Evolutionary conservation across 2,113 vertebrate genomes (phyloP).

Genomic region (Leucosticte australis): DNA sequence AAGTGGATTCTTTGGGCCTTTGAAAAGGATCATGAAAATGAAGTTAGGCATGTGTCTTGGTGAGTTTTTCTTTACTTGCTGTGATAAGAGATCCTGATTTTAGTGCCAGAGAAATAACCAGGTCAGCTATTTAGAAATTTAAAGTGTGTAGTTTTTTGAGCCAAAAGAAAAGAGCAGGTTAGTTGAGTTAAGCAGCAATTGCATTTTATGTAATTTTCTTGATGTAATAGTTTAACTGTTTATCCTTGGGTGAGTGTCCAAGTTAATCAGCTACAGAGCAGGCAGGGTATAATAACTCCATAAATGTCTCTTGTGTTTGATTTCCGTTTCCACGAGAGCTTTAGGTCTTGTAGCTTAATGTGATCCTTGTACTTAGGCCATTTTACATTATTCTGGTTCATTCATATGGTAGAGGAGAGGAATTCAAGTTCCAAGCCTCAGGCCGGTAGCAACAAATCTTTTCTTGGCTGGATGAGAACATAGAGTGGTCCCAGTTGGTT

Average conservation of each 20-base stretch:
- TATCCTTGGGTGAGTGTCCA: not conserved
- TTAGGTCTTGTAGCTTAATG: not conserved
- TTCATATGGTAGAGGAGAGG: not conserved
- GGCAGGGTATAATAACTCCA: not conserved
- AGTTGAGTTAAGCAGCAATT: not conserved
- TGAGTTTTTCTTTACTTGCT: not conserved
- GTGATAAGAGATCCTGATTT: not conserved
- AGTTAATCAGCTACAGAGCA: constrained; percentile 39
- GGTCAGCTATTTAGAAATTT: not conserved
- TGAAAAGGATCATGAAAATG: not conserved
- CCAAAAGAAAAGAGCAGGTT: not conserved
- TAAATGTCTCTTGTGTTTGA: not conserved
- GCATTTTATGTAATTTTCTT: not conserved
- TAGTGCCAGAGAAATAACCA: not conserved
- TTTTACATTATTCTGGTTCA: not conserved
- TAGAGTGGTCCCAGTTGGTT: not conserved
- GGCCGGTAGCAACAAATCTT: not conserved
- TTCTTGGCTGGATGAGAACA: not conserved
- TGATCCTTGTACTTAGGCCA: not conserved
- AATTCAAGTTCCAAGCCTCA: not conserved
- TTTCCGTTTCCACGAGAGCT: not conserved
- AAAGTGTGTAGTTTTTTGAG: not conserved
- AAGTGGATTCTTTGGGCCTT: not conserved
- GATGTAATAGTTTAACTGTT: not conserved
- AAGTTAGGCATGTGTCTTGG: not conserved